Conservation (phyloP, 2,113 vertebrate genomes). For the Corapipo altera region DNA sequence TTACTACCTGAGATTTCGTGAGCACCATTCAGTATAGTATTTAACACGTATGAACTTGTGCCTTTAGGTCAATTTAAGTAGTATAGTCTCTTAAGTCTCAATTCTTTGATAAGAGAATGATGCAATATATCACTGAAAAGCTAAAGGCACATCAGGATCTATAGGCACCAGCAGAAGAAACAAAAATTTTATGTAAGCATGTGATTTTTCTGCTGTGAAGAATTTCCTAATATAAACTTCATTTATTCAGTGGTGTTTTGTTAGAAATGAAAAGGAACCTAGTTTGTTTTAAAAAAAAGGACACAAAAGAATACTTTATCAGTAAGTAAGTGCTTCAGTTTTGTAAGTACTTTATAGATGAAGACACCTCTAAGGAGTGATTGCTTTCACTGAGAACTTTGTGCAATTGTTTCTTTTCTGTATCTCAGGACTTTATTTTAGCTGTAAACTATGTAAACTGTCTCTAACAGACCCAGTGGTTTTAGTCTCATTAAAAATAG, state of each 20-base stretch:
- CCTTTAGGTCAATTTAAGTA: not conserved
- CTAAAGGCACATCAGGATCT: not conserved
- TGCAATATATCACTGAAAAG: not conserved
- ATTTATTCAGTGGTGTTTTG: not conserved
- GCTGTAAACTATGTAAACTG: conserved; percentile 22
- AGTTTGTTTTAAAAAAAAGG: not conserved
- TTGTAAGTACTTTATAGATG: not conserved
- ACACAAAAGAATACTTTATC: not conserved
- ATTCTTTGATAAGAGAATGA: not conserved
- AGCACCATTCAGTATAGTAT: not conserved
- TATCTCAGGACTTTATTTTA: conserved; percentile 18
- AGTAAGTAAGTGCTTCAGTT: not conserved
- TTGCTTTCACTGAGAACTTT: not conserved
- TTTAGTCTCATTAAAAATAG: conserved; percentile 60
- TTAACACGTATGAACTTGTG: not conserved
- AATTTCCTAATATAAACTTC: not conserved
- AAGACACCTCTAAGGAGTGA: not conserved
- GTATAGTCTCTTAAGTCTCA: not conserved
- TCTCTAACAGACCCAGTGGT: not conserved
- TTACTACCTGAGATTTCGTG: not conserved
- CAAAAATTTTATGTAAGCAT: not conserved
- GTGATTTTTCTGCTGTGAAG: not conserved
- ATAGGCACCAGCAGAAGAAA: not conserved
- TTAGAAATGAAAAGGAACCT: not conserved
- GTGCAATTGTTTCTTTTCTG: not conserved